phyloP scores from a whole-genome alignment of 2,797 vertebrate species.

The Ptychadena robeensis region DNA sequence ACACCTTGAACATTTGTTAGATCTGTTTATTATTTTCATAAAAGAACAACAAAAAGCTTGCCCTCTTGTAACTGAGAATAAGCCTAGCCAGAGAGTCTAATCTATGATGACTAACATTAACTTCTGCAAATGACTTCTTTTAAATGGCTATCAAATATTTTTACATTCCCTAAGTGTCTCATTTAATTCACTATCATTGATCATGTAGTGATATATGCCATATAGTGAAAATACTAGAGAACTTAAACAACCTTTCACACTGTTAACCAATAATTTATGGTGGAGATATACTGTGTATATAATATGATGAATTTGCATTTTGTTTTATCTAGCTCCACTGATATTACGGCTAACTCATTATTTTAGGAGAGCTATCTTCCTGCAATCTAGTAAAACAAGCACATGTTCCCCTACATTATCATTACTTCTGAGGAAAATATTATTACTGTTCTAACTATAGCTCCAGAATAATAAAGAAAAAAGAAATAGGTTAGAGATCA shows the following conservation, averaged over 20 bases:
- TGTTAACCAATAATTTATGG: neutral
- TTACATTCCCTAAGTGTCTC: neutral
- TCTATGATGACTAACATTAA: neutral
- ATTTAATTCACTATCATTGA: neutral
- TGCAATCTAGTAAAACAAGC: conserved; percentile 25
- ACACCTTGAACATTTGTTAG: too few species aligned
- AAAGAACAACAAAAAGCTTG: too few species aligned
- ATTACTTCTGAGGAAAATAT: conserved; percentile 50
- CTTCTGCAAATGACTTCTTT: neutral
- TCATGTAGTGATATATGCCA: neutral
- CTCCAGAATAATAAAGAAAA: conserved; percentile 39
- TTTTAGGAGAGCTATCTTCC: conserved; percentile 25
- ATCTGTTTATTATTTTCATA: too few species aligned
- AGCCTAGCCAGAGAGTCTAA: neutral
- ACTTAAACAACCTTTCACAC: neutral
- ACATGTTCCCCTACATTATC: conserved; percentile 34
- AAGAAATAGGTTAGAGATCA: conserved; percentile 42
- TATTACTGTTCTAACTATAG: conserved; percentile 43
- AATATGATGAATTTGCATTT: neutral
- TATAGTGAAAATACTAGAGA: neutral
- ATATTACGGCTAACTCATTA: conserved; percentile 20
- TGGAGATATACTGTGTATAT: neutral
- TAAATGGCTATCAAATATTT: too few species aligned
- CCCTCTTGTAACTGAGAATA: too few species aligned
- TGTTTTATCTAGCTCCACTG: neutral